phyloP scores from a whole-genome alignment of 2,888 invertebrate species.

The Oscheius onirici region DNA sequence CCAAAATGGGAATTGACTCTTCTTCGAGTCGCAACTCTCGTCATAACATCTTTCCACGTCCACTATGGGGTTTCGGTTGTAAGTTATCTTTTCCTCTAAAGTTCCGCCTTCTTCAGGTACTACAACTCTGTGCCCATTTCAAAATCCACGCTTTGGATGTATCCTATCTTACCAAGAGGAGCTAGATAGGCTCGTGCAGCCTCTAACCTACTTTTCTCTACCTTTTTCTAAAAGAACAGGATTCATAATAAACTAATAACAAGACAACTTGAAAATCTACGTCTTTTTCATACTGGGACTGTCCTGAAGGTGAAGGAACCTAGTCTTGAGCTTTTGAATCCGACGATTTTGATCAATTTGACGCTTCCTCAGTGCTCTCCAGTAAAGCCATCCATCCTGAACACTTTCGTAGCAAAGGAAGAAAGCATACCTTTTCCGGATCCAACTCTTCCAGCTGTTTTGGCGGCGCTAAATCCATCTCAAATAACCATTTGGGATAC shows the following conservation, averaged over 20 bases:
- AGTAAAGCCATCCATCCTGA: slow-evolving; percentile 66
- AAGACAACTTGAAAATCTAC: neutral
- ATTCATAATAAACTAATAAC: slow-evolving; percentile 11
- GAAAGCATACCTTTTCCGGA: slow-evolving; percentile 46
- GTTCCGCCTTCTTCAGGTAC: slow-evolving; percentile 50
- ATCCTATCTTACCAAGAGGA: slow-evolving; percentile 57
- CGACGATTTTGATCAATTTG: slow-evolving; percentile 60
- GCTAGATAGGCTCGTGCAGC: neutral
- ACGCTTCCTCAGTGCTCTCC: slow-evolving; percentile 59
- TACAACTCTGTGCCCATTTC: slow-evolving; percentile 69
- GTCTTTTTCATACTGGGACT: slow-evolving; percentile 55
- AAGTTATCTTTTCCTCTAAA: slow-evolving; percentile 74
- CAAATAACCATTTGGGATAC: slow-evolving; percentile 74
- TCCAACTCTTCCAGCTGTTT: slow-evolving; percentile 64
- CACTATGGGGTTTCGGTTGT: slow-evolving; percentile 93
- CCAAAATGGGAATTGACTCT: slow-evolving; percentile 79
- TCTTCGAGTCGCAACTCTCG: slow-evolving; percentile 80
- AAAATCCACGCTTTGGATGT: slow-evolving; percentile 67
- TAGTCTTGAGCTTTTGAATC: slow-evolving; percentile 55
- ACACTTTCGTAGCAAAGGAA: neutral
- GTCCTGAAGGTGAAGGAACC: slow-evolving; percentile 62
- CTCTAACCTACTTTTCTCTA: neutral
- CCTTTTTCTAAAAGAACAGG: neutral
- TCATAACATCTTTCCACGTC: slow-evolving; percentile 83
- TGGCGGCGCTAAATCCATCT: slow-evolving; percentile 58